Evolutionary conservation across 2,113 vertebrate genomes (phyloP), one percentile per base, ranked within the genome.

Genomic region (Sminthopsis crassicaudata): DNA sequence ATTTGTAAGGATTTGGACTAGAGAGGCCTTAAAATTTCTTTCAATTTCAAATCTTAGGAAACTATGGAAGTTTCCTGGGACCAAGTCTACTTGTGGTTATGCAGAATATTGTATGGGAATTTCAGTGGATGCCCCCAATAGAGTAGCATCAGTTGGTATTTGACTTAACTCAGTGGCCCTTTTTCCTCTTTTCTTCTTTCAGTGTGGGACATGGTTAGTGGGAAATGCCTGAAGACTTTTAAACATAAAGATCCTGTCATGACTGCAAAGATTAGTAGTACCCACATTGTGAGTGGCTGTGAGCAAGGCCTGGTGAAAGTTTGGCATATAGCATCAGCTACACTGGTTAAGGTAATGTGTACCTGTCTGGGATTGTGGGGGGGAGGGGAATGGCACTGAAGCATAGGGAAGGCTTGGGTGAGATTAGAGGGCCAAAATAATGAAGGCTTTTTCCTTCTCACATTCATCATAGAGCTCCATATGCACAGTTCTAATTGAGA

Each of bases 161-260:
- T n/a, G 19, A 84, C 16, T 84, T 84, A n/a, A 84, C 67, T 23
- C 14, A n/a, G 7, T 90, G 46, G 10, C 88, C 89, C 50, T 52
- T 53, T 92, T 27, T 51, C 93, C 16, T 91, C 3, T 67, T 36
- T 67, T 12, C n/a, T 57, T 93, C 46, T 0, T 88, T 0, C 97
- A 99, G 99, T 99, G 96, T 99, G 99, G 99, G 98, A 98, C 96
- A 91, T 99, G 89, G 46, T 96, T 8, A 99, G 98, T 0, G 99
- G 98, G 89, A 98, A 98, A 54, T 99, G 98, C 25, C 94, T 98
- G 1, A 98, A 97, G 93, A 99, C 98, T 0, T 99, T 99, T 94
- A 99, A 98, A 95, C 99, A 99, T 98, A 96, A 54, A 30, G 97
- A 98, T 48, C 94, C 98, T 0, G 96, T 99, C 53, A 93, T 97